Evolutionary conservation across 2,797 vertebrate species (phyloP), one percentile per base, ranked within the genome.

Genomic region (Microchirus variegatus): DNA sequence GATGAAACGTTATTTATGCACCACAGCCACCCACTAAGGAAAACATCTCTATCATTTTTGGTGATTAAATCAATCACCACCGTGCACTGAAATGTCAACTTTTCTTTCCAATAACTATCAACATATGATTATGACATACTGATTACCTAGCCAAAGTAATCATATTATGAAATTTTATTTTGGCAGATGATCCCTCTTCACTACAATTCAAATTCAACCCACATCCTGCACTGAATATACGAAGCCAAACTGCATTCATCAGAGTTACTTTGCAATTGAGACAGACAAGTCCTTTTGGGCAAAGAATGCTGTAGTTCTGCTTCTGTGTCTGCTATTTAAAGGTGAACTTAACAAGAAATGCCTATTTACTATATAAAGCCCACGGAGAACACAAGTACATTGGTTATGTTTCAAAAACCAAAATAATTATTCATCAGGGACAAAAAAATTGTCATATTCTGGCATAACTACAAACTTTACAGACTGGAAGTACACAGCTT

Each of bases 371-470:
- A n/a, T 19, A 9, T 40, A 18, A 19, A 58, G 22, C 19, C 19
- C 43, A 52, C 16, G 64, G 36, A 61, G 51, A 53, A 62, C 11
- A 22, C 14, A 46, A 47, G 19, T 22, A 4, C 19, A 22, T 4
- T 15, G 51, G 36, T 63, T 43, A 6, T 41, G 63, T 54, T 70
- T 50, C 36, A 10, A 54, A 59, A 12, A 59, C 18, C 9, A 60
- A 69, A 66, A 14, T 43, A 55, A 70, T 5, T 3, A 63, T 55
- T 66, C 31, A 65, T 44, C 7, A 10, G 62, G 19, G 46, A 51
- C n/a, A 43, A 55, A 72, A 37, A 77, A 74, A 59, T 63, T 11
- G 17, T 70, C 4, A 11, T 47, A 63, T 63, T 53, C 59, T 60
- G 66, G 61, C 41, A 47, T 38, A 63, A 67, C 40, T 46, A 63